Evolutionary conservation across 2,113 vertebrate species (phyloP).

Genomic region (Nothocercus julius): DNA sequence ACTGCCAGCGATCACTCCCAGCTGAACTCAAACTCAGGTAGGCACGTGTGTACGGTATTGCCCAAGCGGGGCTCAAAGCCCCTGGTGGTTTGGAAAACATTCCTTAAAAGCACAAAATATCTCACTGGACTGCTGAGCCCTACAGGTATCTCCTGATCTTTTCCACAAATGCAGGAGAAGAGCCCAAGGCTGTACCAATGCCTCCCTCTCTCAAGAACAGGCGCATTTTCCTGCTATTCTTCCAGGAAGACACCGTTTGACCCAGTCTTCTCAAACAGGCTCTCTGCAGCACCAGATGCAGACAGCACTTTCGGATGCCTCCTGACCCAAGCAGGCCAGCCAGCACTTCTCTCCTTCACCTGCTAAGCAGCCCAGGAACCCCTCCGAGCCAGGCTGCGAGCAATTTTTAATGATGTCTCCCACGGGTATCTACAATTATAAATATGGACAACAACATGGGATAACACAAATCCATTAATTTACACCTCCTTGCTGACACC

Average conservation of each 20-base stretch:
- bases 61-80: background rate
- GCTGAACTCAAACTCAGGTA: slow-evolving; percentile 23
- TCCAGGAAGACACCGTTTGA: background rate
- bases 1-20: slow-evolving; percentile 8
- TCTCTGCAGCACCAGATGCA: no score
- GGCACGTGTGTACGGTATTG: background rate
- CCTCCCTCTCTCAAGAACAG: background rate
- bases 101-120: slow-evolving; percentile 5
- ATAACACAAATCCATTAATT: background rate
- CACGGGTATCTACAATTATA: background rate
- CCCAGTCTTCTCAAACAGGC: background rate
- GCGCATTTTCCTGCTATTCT: background rate
- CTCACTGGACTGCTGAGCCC: background rate
- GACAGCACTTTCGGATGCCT: background rate
- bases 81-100: background rate
- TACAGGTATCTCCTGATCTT: background rate
- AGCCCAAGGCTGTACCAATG: background rate
- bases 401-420: background rate
- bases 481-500: background rate
- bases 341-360: background rate
- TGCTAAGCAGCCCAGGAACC: background rate
- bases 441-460: background rate
- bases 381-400: fast-evolving
- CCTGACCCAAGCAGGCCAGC: background rate
- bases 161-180: background rate